Percentiles rank a stretch among this genome's conserved stretches.
These are phyloP conservation scores for Vanessa atalanta DNA, from an alignment of 1,140 invertebrate species.

Conservation along the genomic window DNA sequence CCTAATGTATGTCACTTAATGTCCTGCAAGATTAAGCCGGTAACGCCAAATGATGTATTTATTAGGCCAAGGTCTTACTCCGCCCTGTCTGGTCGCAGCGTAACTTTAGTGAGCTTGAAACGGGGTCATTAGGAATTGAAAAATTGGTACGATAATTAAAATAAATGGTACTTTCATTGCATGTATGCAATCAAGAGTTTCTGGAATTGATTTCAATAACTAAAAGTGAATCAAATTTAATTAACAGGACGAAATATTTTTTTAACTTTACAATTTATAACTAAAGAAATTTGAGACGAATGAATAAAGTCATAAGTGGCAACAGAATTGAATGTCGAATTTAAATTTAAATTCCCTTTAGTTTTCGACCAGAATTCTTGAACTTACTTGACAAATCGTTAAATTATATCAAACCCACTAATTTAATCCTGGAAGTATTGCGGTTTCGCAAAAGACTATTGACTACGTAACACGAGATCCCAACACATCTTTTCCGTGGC, in stretches of 20 bases:
- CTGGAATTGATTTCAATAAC: background rate
- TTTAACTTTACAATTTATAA: no score
- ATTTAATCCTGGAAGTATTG: conserved; percentile 2
- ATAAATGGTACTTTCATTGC: background rate
- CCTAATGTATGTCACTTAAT: background rate
- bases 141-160: background rate
- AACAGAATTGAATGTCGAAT: no score
- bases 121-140: conserved; percentile 42
- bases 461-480: conserved; percentile 1
- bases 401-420: background rate
- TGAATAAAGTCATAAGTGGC: no score
- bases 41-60: background rate
- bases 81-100: conserved; percentile 53
- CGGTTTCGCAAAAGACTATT: conserved; percentile 8
- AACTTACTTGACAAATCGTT: background rate
- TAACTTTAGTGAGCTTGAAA: conserved; percentile 41
- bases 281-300: no score
- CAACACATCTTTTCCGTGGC: conserved; percentile 23
- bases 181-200: background rate
- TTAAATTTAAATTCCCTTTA: no score
- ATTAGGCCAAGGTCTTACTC: conserved; percentile 37
- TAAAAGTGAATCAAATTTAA: background rate
- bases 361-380: no score
- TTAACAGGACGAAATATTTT: no score
- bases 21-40: background rate